Conservation (phyloP, 2,797 vertebrate genomes). For the Neosalanx taihuensis region DNA sequence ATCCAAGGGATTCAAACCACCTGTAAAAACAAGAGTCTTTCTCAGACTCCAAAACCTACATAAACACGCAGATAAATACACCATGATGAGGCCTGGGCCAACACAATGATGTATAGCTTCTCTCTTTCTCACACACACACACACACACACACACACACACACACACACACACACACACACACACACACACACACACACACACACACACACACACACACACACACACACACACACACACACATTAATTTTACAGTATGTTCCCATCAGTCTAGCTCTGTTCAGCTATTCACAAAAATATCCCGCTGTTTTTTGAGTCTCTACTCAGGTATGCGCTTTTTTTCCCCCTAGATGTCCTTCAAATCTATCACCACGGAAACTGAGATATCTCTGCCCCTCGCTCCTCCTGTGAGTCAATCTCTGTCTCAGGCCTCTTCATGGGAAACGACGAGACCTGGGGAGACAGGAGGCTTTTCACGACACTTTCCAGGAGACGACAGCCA, state of each 20-base stretch:
- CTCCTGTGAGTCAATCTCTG: too few relatives aligned
- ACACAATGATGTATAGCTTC: too few relatives aligned
- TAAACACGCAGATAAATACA: slow-evolving; percentile 24
- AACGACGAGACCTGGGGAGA: too few relatives aligned
- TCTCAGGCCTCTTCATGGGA: too few relatives aligned
- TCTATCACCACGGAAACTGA: slow-evolving; percentile 16
- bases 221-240: neutral
- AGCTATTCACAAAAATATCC: too few relatives aligned
- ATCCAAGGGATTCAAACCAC: slow-evolving; percentile 35
- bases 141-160: slow-evolving; percentile 6
- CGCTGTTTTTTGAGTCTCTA: too few relatives aligned
- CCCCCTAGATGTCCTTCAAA: slow-evolving; percentile 21
- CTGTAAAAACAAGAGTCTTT: slow-evolving; percentile 47
- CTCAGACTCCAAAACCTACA: slow-evolving; percentile 37
- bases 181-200: slow-evolving; percentile 10
- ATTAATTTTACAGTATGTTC: too few relatives aligned
- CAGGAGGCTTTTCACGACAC: too few relatives aligned
- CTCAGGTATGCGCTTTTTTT: slow-evolving; percentile 10
- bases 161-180: neutral
- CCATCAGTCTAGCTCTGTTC: too few relatives aligned
- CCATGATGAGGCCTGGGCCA: too few relatives aligned
- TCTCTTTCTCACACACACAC: neutral
- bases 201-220: slow-evolving; percentile 8
- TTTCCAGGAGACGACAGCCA: too few relatives aligned
- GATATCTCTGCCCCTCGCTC: neutral